Evolutionary conservation across 2,113 vertebrate species (phyloP), one percentile per base, ranked within the genome.

Genomic region (Amphiprion percula): DNA sequence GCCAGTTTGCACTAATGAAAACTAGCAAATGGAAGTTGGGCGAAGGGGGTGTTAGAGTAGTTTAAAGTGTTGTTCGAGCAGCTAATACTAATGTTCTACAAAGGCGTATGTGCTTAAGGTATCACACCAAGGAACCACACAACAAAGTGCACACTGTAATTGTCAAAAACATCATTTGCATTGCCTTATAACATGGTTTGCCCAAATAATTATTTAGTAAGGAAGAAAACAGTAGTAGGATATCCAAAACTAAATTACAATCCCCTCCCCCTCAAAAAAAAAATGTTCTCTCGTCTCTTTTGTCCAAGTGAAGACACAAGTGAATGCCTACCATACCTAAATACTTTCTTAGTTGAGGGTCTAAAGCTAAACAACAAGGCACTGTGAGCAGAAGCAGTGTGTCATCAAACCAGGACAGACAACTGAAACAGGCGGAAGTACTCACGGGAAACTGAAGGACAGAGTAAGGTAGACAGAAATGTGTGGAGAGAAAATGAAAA

Each of bases 401-500:
- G 23, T 59, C 39, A 70, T 68, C 68, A 87, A 60, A 80, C 63
- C 59, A 87, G 47, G 23, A 39, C 64, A 87, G 54, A 82, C 59
- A 56, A 17, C 33, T 14, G 41, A 66, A 46, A 9, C 69, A 47
- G 74, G 47, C 58, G 66, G 28, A 68, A 54, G 83, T 93, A 96
- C 93, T 94, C 94, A 96, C 95, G 46, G 91, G 58, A 90, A 96
- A 95, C 94, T 94, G 92, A 89, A 86, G 92, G 76, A 82, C 73
- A 87, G 67, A 74, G 77, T 90, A 85, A 87, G 62, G 80, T 44
- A 77, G 82, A 91, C 62, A 90, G 82, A 62, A 75, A 82, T 73
- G 73, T 86, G 71, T 81, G 85, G 86, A 81, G 64, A 85, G 88
- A 80, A 91, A 85, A 90, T 70, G 68, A 88, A 85, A 88, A 91